Evolutionary conservation across 1,140 invertebrate species (phyloP).

Genomic region (Cyphomyrmex costatus): DNA sequence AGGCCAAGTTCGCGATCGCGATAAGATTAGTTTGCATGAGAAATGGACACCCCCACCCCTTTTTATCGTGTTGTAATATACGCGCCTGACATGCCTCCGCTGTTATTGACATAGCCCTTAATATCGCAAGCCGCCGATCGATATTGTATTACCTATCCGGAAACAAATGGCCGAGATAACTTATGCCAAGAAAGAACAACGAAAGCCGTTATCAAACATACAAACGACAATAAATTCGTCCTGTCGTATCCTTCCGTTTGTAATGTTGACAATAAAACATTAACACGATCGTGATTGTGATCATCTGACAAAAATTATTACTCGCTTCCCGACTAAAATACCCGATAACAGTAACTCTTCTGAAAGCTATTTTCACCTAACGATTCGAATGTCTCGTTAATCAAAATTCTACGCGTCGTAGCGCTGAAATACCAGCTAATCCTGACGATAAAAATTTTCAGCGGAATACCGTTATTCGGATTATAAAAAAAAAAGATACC

Average conservation of each 20-base stretch:
- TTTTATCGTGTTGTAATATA: constrained; percentile 34
- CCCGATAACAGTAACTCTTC: neutral
- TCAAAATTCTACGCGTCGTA: constrained; percentile 8
- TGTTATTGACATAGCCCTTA: constrained; percentile 43
- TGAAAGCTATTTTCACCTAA: constrained; percentile 15
- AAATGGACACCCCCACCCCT: neutral
- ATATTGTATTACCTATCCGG: constrained; percentile 45
- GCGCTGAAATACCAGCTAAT: neutral
- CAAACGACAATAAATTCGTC: neutral
- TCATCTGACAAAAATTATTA: constrained; percentile 6
- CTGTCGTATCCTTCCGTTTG: neutral
- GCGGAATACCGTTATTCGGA: neutral
- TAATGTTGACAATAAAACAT: constrained; percentile 5
- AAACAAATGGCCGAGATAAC: constrained; percentile 35
- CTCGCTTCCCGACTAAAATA: neutral
- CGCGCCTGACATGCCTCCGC: constrained; percentile 28
- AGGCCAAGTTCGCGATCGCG: constrained; percentile 27
- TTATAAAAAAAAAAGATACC: neutral
- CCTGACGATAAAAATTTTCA: neutral
- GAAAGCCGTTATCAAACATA: neutral
- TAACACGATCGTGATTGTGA: neutral
- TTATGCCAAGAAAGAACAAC: neutral
- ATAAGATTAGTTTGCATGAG: constrained; percentile 10
- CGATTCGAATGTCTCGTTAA: constrained; percentile 4
- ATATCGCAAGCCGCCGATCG: constrained; percentile 43